Evolutionary conservation across 2,113 vertebrate genomes (phyloP).

Genomic region (Orcinus orca): DNA sequence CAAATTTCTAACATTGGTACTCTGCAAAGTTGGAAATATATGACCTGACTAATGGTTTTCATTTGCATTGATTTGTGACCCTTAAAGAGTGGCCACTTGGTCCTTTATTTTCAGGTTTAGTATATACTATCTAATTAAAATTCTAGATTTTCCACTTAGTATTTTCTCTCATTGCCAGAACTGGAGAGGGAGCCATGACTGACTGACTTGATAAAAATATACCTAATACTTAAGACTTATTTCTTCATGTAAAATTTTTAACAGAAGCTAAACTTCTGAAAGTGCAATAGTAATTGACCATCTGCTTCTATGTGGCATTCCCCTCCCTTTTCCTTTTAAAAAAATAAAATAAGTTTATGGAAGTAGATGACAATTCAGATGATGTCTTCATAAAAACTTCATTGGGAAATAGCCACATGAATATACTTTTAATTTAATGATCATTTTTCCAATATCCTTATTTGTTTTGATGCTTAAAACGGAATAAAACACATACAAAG

Average conservation of each 20-base stretch:
- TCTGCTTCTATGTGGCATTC: background rate
- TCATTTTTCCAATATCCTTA: background rate
- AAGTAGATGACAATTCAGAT: background rate
- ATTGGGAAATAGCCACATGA: background rate
- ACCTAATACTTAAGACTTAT: background rate
- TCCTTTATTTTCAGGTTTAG: too few species aligned
- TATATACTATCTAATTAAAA: background rate
- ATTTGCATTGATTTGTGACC: background rate
- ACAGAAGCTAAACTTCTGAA: background rate
- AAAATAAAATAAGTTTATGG: background rate
- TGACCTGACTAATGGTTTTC: background rate
- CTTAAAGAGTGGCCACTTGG: background rate
- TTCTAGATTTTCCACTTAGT: background rate
- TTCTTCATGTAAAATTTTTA: background rate
- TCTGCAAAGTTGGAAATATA: background rate
- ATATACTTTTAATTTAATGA: background rate
- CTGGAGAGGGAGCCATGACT: background rate
- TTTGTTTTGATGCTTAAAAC: background rate
- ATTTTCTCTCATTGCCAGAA: background rate
- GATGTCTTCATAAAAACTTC: background rate
- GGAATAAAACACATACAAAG: background rate
- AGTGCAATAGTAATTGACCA: background rate
- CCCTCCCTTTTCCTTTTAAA: background rate
- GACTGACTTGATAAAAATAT: background rate
- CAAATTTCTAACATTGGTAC: background rate